phyloP scores from a whole-genome alignment of 1,140 invertebrate species.

The Centruroides sculpturatus region DNA sequence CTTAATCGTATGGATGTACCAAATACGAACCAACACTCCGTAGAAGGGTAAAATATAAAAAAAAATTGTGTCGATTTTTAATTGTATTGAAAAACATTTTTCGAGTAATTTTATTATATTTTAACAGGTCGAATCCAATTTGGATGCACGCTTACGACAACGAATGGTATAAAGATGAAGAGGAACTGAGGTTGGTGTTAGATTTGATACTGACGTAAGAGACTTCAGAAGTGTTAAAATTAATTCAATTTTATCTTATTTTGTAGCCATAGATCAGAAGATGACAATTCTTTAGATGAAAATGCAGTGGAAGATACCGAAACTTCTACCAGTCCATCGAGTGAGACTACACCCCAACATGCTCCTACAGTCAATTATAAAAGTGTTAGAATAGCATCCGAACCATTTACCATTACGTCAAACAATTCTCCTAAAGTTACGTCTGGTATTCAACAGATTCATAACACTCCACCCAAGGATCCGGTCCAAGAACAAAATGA shows the following conservation, averaged over 20 bases:
- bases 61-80: neutral
- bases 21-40: conserved; percentile 86
- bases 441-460: neutral
- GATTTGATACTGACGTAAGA: neutral
- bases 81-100: neutral
- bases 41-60: conserved; percentile 45
- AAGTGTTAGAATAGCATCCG: neutral
- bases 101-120: neutral
- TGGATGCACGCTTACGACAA: conserved; percentile 90
- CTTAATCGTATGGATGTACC: conserved; percentile 71
- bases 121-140: conserved; percentile 62
- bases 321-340: no score
- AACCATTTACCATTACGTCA: neutral
- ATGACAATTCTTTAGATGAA: conserved; percentile 66
- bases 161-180: conserved; percentile 77
- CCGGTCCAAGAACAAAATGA: conserved; percentile 12
- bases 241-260: conserved; percentile 7
- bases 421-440: conserved; percentile 3
- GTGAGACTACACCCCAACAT: neutral
- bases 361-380: neutral
- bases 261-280: conserved; percentile 52
- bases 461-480: neutral
- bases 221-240: conserved; percentile 4
- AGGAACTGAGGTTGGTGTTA: conserved; percentile 27
- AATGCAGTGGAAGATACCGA: conserved; percentile 44